Evolutionary conservation across 1,140 invertebrate species (phyloP).

Genomic region (Carposina sasakii): DNA sequence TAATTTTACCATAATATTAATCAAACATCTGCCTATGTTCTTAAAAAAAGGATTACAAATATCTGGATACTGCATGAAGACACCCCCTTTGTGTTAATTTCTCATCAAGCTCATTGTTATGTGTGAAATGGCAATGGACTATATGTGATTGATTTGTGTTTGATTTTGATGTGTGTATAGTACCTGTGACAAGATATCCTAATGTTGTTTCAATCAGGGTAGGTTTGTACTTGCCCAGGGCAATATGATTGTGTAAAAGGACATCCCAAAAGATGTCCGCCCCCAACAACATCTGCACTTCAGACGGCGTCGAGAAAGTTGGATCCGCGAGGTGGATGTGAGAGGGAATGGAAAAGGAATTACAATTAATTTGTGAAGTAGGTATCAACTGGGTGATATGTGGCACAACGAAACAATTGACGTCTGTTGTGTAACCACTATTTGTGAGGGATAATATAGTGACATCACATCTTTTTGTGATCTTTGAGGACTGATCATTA

Average conservation of each 20-base stretch:
- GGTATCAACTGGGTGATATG: conserved; percentile 11
- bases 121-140: neutral
- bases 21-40: too few species aligned
- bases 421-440: neutral
- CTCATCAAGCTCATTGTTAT: too few species aligned
- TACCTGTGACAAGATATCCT: neutral
- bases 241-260: neutral
- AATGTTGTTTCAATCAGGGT: neutral
- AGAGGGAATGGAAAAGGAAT: conserved; percentile 3
- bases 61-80: too few species aligned
- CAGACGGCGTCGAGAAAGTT: neutral
- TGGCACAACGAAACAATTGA: conserved; percentile 12
- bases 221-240: neutral
- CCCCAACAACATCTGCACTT: conserved; percentile 8
- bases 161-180: neutral
- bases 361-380: neutral
- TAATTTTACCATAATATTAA: too few species aligned
- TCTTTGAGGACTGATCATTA: neutral
- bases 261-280: neutral
- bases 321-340: conserved; percentile 16
- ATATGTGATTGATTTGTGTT: neutral
- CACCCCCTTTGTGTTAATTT: too few species aligned
- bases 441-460: neutral
- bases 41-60: too few species aligned
- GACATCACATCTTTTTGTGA: conserved; percentile 1